These are phyloP conservation scores for Scatophagus argus DNA, from an alignment of 2,113 vertebrate genomes.

Conservation along the genomic window DNA sequence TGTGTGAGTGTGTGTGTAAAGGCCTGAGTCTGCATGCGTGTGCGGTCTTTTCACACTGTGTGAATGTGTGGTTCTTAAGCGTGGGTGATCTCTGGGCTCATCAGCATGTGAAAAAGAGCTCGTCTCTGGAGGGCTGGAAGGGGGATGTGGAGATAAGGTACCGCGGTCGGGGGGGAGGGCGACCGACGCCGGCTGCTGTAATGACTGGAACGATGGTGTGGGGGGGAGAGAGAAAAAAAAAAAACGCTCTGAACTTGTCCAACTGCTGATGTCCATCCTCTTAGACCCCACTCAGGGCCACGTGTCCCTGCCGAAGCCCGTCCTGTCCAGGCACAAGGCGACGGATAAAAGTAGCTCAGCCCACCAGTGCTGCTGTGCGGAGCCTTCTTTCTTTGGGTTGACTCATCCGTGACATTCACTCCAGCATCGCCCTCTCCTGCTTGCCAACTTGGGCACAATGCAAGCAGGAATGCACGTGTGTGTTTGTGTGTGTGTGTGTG, in stretches of 20 bases:
- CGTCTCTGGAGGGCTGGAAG: conserved; percentile 42
- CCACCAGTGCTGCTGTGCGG: conserved; percentile 22
- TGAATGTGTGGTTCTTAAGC: conserved; percentile 34
- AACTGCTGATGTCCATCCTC: conserved; percentile 12
- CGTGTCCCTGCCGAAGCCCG: conserved; percentile 23
- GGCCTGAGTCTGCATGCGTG: conserved; percentile 33
- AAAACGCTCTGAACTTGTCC: conserved; percentile 18
- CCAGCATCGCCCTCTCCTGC: conserved; percentile 14
- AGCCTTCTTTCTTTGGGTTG: conserved; percentile 42
- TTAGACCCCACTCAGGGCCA: conserved; percentile 35
- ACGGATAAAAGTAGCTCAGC: conserved; percentile 51
- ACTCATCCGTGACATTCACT: conserved; percentile 61
- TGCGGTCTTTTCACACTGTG: conserved; percentile 18
- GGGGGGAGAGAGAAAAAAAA: no score
- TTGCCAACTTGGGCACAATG: conserved; percentile 23
- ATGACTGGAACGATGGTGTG: conserved; percentile 33
- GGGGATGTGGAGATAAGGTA: conserved; percentile 49
- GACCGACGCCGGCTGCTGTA: conserved; percentile 1
- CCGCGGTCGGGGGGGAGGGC: conserved; percentile 7
- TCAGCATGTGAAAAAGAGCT: conserved; percentile 76
- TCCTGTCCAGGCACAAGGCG: conserved; percentile 28
- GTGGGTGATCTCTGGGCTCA: conserved; percentile 63
- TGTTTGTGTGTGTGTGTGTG: conserved; percentile 18
- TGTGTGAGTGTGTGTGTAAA: conserved; percentile 15
- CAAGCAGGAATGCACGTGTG: conserved; percentile 10